Conservation (phyloP, 2,797 vertebrate species). For the Artibeus lituratus region DNA sequence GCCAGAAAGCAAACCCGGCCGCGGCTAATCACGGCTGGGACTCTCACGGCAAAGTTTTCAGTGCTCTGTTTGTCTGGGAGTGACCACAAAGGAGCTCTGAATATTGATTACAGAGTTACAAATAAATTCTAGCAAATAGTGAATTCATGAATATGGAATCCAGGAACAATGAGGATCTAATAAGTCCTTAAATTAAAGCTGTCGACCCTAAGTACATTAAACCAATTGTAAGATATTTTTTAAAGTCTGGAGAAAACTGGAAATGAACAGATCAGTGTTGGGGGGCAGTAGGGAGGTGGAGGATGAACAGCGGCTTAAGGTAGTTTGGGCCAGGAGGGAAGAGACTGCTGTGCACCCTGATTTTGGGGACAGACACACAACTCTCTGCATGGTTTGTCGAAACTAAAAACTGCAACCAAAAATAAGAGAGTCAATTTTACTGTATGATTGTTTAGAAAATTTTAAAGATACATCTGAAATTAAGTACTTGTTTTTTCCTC, state of each 20-base stretch:
- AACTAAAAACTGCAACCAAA: neutral
- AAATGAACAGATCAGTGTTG: neutral
- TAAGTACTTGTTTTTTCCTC: neutral
- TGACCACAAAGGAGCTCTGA: neutral
- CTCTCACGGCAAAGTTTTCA: neutral
- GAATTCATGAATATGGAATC: neutral
- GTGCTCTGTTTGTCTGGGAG: neutral
- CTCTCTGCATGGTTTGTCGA: neutral
- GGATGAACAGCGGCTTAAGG: neutral
- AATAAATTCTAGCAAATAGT: neutral
- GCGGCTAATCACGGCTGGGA: neutral
- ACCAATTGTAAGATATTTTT: neutral
- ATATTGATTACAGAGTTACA: neutral
- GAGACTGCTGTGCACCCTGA: neutral
- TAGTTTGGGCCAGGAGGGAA: neutral
- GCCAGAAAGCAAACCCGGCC: rapidly evolving
- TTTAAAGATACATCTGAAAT: neutral
- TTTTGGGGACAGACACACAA: neutral
- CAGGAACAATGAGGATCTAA: neutral
- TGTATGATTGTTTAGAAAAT: neutral
- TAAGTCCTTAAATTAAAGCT: neutral
- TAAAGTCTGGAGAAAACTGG: neutral
- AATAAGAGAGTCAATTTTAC: neutral
- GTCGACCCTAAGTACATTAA: neutral
- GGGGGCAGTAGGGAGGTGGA: rapidly evolving